Conservation (phyloP, 1,140 invertebrate species). For the Drosophila kohkoa region DNA sequence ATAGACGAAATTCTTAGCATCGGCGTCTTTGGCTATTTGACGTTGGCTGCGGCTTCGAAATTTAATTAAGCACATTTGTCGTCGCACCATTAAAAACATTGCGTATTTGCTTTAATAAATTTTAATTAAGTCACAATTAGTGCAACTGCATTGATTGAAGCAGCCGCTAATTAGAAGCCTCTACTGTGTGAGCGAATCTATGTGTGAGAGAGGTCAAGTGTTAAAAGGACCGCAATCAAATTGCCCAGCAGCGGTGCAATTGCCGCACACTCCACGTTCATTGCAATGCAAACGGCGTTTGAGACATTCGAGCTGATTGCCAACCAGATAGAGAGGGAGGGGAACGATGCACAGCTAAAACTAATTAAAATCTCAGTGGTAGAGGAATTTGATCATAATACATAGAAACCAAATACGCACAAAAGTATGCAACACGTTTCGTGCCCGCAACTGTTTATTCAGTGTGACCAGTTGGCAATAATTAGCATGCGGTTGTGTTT, state of each 20-base stretch:
- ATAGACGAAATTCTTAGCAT: not conserved
- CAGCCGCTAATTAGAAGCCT: slow-evolving; percentile 47
- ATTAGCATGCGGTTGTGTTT: slow-evolving; percentile 53
- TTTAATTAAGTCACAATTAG: slow-evolving; percentile 58
- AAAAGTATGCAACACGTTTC: slow-evolving; percentile 36
- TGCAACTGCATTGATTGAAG: slow-evolving; percentile 4
- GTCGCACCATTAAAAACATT: slow-evolving; percentile 15
- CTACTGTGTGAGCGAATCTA: not conserved
- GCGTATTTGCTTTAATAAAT: slow-evolving; percentile 57
- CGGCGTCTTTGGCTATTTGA: slow-evolving; percentile 15
- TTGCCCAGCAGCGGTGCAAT: slow-evolving; percentile 45
- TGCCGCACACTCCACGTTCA: slow-evolving; percentile 39
- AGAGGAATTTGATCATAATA: slow-evolving; percentile 41
- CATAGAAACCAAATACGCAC: slow-evolving; percentile 25
- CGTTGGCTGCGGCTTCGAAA: slow-evolving; percentile 32
- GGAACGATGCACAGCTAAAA: slow-evolving; percentile 48
- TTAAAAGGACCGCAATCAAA: slow-evolving; percentile 70
- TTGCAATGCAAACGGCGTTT: slow-evolving; percentile 62
- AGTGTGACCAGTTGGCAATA: slow-evolving; percentile 33
- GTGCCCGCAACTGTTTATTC: slow-evolving; percentile 52
- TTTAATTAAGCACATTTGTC: slow-evolving; percentile 57
- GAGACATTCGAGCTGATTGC: slow-evolving; percentile 54
- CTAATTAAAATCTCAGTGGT: slow-evolving; percentile 65
- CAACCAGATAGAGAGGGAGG: not conserved
- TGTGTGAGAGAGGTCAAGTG: slow-evolving; percentile 8